Evolutionary conservation across 92 coral and sea anemone species (phyloP), one percentile per base, ranked within the genome.

Genomic region (Zoanthus solanderi): DNA sequence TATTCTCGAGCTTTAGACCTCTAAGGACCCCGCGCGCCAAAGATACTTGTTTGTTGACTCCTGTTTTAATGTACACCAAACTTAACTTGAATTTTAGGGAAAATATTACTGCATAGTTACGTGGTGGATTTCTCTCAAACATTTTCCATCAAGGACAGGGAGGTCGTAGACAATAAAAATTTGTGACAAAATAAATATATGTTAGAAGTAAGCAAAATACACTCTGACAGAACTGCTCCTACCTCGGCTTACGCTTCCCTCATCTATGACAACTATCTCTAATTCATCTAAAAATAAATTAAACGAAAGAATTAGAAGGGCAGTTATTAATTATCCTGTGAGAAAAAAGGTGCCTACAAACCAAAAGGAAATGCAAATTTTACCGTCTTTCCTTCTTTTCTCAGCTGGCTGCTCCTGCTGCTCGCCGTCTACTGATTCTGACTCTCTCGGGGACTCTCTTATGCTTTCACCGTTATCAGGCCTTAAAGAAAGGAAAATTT

Each of bases 141-240:
- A 50, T 50, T 50, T 50, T 50, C 56, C 56, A 50, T 50, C 56
- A 50, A 50, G 56, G 56, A 50, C 56, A 50, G 56, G 56, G 56
- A 50, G 56, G 56, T 50, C 42, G 42, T 50, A 68, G 73, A 68
- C 73, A 68, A 68, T 68, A 29, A 68, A 68, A 68, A 68, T 68
- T 68, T 68, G 73, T 68, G 73, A 68, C 73, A 68, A 37, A 37
- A 37, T 37, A 37, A 68, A 14, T 68, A 17, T 68, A 68, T 68
- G 73, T 68, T 68, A 68, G 73, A 68, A 68, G 73, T 68, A 68
- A 68, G 73, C 73, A 68, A 68, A 68, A 68, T 68, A 68, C 73
- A 68, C 73, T 68, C 73, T 68, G 71, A 65, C 71, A 8, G 71
- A 65, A 65, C 71, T 65, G 71, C 9, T 65, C 71, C 71, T 65